Percentiles rank a stretch among this genome's conserved stretches.
These are phyloP conservation scores for Tholera decimalis DNA, from an alignment of 2,888 invertebrate species.

Conservation along the genomic window DNA sequence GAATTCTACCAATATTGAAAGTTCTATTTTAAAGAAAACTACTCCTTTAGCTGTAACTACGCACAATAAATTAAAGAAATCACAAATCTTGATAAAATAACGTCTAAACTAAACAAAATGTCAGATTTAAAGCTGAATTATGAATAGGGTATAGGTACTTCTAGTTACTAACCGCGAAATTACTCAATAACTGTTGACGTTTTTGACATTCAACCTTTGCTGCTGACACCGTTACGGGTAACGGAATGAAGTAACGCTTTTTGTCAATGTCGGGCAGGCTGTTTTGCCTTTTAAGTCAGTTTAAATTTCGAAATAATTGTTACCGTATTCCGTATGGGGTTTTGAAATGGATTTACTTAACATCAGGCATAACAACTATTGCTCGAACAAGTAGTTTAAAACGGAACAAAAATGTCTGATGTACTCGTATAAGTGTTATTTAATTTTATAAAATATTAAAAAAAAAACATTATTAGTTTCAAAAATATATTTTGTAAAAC, in stretches of 20 bases:
- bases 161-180: constrained; percentile 2
- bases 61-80: too few relatives aligned
- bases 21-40: too few relatives aligned
- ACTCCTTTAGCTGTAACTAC: too few relatives aligned
- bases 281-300: background rate
- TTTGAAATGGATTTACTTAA: background rate
- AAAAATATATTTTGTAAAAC: background rate
- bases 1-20: too few relatives aligned
- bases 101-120: background rate
- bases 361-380: background rate
- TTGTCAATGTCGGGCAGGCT: background rate
- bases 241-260: constrained; percentile 30
- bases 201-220: constrained; percentile 37
- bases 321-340: background rate
- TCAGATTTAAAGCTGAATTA: background rate
- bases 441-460: too few relatives aligned
- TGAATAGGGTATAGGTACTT: background rate
- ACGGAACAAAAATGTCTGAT: too few relatives aligned
- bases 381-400: background rate
- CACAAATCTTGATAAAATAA: too few relatives aligned
- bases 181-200: constrained; percentile 19
- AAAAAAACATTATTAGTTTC: background rate
- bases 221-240: constrained; percentile 16
- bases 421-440: too few relatives aligned
- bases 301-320: constrained; percentile 8